Percentiles rank a stretch among this genome's conserved stretches.
Evolutionary conservation across 2,888 invertebrate species (phyloP).

Genomic region (Oeneis ivallda): DNA sequence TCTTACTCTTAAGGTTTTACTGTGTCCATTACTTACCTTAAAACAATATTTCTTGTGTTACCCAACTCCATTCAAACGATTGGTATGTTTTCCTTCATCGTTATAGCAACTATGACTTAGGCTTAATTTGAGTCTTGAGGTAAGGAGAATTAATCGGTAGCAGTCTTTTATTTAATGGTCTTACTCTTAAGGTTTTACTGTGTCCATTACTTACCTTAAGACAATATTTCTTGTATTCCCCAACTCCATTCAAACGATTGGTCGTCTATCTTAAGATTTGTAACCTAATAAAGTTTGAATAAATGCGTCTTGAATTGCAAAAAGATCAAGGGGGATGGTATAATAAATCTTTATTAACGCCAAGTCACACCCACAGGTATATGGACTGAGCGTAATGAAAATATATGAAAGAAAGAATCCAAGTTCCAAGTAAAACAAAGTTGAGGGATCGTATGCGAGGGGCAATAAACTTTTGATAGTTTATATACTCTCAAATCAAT

Average conservation of each 20-base stretch:
- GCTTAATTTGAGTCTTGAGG: background rate
- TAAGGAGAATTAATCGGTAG: background rate
- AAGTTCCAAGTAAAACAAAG: slow-evolving; percentile 2
- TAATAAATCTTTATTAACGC: slow-evolving; percentile 75
- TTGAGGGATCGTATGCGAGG: background rate
- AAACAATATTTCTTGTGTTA: background rate
- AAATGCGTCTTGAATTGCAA: slow-evolving; percentile 50
- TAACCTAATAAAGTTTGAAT: slow-evolving; percentile 35
- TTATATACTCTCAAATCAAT: background rate
- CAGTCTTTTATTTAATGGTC: too few species aligned
- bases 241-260: slow-evolving; percentile 10
- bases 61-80: slow-evolving; percentile 7
- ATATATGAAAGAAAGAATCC: slow-evolving; percentile 51
- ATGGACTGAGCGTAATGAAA: slow-evolving; percentile 58
- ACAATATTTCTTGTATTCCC: background rate
- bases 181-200: too few species aligned
- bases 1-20: too few species aligned
- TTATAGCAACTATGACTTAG: background rate
- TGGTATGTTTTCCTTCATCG: too few species aligned
- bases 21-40: background rate
- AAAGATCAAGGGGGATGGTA: slow-evolving; percentile 52
- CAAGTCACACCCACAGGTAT: slow-evolving; percentile 57
- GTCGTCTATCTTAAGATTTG: slow-evolving; percentile 34
- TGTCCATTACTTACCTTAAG: background rate
- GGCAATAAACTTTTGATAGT: background rate